Evolutionary conservation across 2,113 vertebrate species (phyloP).

Genomic region (Sceloporus undulatus): DNA sequence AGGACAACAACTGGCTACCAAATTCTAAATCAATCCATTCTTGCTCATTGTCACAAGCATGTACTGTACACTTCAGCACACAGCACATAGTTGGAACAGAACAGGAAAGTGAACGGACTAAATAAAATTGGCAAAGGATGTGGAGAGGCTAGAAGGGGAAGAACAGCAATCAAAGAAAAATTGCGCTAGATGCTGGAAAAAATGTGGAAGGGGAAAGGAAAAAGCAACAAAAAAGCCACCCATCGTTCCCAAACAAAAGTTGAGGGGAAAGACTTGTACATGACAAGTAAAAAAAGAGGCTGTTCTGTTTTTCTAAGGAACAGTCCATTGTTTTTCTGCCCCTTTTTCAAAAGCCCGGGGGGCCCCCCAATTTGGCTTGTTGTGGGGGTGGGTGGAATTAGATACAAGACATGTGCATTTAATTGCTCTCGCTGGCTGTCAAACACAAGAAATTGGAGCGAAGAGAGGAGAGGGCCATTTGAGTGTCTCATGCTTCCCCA

Average conservation of each 20-base stretch:
- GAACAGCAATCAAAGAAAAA: not conserved
- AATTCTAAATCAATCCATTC: slow-evolving; percentile 3
- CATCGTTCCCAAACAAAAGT: not conserved
- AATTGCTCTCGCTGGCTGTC: not conserved
- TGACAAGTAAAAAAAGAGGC: not conserved
- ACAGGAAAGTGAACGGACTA: not conserved
- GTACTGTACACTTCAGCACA: not conserved
- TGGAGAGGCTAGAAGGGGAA: not conserved
- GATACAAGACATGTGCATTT: slow-evolving; percentile 3
- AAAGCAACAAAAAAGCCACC: not conserved
- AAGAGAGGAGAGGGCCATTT: slow-evolving; percentile 3
- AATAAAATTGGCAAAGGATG: not conserved
- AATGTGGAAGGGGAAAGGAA: not conserved
- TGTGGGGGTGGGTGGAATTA: not conserved
- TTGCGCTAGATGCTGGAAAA: not conserved
- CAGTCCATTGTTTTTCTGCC: not conserved
- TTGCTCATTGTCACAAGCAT: not conserved
- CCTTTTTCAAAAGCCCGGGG: not conserved
- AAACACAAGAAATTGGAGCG: slow-evolving; percentile 25
- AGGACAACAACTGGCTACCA: not conserved
- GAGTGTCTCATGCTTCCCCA: not conserved
- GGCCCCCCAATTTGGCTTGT: not conserved
- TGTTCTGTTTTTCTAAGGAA: slow-evolving; percentile 7
- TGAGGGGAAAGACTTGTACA: not conserved
- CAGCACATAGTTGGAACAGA: not conserved